A percentile compares a stretch with the other conserved stretches of the same genome.
phyloP scores from a whole-genome alignment of 1,140 invertebrate genomes.

The Reticulitermes speratus region DNA sequence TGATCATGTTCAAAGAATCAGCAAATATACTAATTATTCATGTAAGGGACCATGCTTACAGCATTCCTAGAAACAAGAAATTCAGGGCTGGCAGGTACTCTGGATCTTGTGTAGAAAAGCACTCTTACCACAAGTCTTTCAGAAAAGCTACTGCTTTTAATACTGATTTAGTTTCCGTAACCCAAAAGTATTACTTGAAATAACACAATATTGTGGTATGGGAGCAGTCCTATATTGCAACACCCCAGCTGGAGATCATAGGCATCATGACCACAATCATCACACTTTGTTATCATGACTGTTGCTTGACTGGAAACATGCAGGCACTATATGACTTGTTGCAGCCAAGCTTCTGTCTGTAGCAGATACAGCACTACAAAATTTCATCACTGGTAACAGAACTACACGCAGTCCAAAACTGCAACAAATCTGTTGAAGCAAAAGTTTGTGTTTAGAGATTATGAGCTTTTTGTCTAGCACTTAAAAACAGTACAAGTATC shows the following conservation, averaged over 20 bases:
- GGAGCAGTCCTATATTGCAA: neutral
- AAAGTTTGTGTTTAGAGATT: too few relatives aligned
- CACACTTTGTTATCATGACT: neutral
- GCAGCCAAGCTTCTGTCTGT: neutral
- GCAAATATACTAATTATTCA: neutral
- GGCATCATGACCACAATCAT: neutral
- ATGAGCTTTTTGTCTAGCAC: too few relatives aligned
- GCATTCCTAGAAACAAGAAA: neutral
- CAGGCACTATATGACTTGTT: neutral
- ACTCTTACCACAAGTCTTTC: neutral
- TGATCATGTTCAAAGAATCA: neutral
- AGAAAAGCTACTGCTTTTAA: neutral
- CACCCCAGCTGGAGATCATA: neutral
- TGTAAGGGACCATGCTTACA: neutral
- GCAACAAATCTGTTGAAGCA: too few relatives aligned
- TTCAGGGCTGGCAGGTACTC: neutral
- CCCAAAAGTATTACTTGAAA: neutral
- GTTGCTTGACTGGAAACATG: neutral
- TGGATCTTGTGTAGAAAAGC: neutral
- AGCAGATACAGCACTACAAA: neutral
- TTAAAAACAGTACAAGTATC: too few relatives aligned
- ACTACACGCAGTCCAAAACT: neutral
- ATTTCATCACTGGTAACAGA: neutral
- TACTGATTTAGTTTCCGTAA: neutral
- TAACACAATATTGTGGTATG: neutral